Conservation (phyloP, 2,113 vertebrate genomes). For the Macaca nemestrina region DNA sequence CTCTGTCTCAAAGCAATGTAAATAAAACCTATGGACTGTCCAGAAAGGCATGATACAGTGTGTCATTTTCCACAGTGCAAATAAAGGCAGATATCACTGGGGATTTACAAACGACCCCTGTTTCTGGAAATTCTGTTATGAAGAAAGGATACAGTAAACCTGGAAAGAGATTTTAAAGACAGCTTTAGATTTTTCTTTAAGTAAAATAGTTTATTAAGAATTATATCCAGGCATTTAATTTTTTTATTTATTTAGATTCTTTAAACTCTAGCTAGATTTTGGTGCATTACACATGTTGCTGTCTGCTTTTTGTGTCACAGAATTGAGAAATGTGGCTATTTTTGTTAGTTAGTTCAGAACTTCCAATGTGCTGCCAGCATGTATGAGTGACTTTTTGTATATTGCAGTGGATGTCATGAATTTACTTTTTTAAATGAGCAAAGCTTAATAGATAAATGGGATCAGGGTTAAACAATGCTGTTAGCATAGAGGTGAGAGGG, state of each 20-base stretch:
- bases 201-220: slow-evolving; percentile 32
- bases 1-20: slow-evolving; percentile 51
- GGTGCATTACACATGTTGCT: slow-evolving; percentile 50
- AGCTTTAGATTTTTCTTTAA: slow-evolving; percentile 51
- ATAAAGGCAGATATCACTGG: not conserved
- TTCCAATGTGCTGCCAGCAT: not conserved
- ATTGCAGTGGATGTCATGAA: not conserved
- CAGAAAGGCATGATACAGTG: slow-evolving; percentile 11
- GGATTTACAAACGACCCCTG: slow-evolving; percentile 25
- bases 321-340: slow-evolving; percentile 51
- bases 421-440: slow-evolving; percentile 24
- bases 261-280: slow-evolving; percentile 52
- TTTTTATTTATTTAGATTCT: slow-evolving; percentile 35
- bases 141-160: slow-evolving; percentile 25
- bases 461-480: not conserved
- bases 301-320: not conserved
- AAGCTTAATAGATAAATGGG: slow-evolving; percentile 29
- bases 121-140: slow-evolving; percentile 1
- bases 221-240: not conserved
- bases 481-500: not conserved
- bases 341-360: not conserved
- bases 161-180: slow-evolving; percentile 25
- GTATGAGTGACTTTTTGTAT: not conserved
- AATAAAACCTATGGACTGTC: slow-evolving; percentile 59
- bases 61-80: slow-evolving; percentile 16